A percentile compares a stretch with the other conserved stretches of the same genome.
phyloP scores from a whole-genome alignment of 1,140 invertebrate species.

The Acromyrmex heyeri region DNA sequence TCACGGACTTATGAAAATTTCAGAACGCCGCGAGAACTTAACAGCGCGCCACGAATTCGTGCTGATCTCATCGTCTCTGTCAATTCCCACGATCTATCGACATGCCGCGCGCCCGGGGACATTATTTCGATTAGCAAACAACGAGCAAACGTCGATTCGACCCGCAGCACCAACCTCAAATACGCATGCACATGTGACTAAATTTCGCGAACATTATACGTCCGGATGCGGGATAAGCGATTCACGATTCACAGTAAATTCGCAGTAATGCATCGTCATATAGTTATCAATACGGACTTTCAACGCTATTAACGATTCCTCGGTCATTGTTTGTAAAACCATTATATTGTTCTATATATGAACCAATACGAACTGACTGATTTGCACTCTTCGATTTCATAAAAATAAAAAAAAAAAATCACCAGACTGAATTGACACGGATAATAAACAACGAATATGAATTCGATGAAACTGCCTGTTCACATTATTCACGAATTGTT shows the following conservation, averaged over 20 bases:
- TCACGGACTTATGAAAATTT: slow-evolving; percentile 1
- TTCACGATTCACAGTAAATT: not conserved
- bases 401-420: not conserved
- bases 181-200: not conserved
- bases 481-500: not conserved
- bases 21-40: not conserved
- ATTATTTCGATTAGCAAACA: slow-evolving; percentile 2
- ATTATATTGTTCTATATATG: not conserved
- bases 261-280: not conserved
- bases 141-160: not conserved
- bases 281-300: not conserved
- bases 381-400: not conserved
- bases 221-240: not conserved
- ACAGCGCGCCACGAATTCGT: not conserved
- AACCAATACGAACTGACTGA: not conserved
- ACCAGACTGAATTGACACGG: not conserved
- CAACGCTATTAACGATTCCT: not conserved
- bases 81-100: slow-evolving; percentile 41
- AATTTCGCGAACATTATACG: slow-evolving; percentile 15
- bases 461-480: not conserved
- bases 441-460: not conserved
- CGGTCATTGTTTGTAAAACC: not conserved
- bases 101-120: not conserved
- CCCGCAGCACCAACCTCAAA: not conserved
- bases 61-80: slow-evolving; percentile 21